Evolutionary conservation across 92 coral and sea anemone genomes (phyloP).

Genomic region (Epizoanthus stellaris): DNA sequence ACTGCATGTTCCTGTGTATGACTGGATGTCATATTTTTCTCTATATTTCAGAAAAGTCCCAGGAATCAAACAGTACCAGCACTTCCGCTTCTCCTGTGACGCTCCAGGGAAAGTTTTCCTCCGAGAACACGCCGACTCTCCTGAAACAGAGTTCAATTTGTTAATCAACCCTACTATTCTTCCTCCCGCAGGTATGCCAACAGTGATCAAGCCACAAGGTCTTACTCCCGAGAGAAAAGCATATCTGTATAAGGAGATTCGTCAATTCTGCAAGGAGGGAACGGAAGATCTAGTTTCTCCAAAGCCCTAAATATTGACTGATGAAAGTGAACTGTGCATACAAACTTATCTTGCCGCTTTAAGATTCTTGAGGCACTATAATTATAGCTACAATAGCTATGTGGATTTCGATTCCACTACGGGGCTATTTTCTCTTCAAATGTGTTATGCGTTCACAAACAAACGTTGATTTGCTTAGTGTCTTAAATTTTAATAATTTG

Average conservation of each 20-base stretch:
- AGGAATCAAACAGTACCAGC: conserved; percentile 47
- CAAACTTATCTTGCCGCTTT: too few species aligned
- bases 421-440: too few species aligned
- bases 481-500: not conserved
- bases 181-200: too few species aligned
- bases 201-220: not conserved
- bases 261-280: conserved; percentile 4
- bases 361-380: too few species aligned
- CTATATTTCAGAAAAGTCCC: conserved; percentile 55
- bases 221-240: not conserved
- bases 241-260: not conserved
- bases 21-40: conserved; percentile 58
- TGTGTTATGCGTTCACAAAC: too few species aligned
- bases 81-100: conserved; percentile 54
- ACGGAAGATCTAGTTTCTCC: conserved; percentile 19
- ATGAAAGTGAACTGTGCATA: too few species aligned
- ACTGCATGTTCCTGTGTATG: conserved; percentile 61
- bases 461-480: too few species aligned
- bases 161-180: too few species aligned
- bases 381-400: too few species aligned
- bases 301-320: not conserved
- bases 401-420: too few species aligned
- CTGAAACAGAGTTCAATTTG: too few species aligned
- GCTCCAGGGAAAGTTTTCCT: conserved; percentile 65
- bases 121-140: conserved; percentile 13